These are phyloP conservation scores for Azorinus chamasolen DNA, from an alignment of 2,888 invertebrate species.

Conservation along the genomic window DNA sequence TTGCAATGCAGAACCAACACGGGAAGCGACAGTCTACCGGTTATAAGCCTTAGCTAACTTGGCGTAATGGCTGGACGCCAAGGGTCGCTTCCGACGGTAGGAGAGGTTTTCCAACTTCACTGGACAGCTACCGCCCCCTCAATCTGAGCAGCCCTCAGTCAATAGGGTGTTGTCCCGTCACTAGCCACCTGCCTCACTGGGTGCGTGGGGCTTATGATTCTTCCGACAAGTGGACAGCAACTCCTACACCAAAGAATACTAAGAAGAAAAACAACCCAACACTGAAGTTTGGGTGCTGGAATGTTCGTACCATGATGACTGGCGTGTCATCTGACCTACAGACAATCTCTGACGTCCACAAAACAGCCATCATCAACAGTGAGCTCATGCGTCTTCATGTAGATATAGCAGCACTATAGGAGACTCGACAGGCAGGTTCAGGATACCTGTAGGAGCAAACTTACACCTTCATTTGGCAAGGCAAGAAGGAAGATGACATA, in stretches of 20 bases:
- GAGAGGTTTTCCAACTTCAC: constrained; percentile 2
- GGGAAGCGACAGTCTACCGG: too few relatives aligned
- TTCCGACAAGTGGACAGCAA: too few relatives aligned
- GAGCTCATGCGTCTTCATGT: too few relatives aligned
- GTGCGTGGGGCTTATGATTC: constrained; percentile 1
- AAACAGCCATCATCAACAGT: constrained; percentile 19
- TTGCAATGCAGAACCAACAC: not conserved
- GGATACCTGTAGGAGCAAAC: too few relatives aligned
- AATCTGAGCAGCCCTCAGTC: constrained; percentile 26
- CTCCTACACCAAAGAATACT: constrained; percentile 8
- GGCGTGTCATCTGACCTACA: too few relatives aligned
- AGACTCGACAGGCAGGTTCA: constrained; percentile 10
- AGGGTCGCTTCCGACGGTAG: too few relatives aligned
- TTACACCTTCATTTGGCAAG: too few relatives aligned
- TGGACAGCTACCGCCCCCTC: too few relatives aligned
- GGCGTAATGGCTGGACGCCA: constrained; percentile 14
- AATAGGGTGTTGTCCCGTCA: constrained; percentile 16
- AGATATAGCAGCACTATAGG: constrained; percentile 7
- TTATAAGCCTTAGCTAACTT: constrained; percentile 14
- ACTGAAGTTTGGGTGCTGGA: constrained; percentile 6
- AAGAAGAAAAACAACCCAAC: constrained; percentile 5
- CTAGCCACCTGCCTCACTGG: too few relatives aligned
- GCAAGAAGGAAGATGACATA: too few relatives aligned
- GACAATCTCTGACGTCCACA: not conserved
- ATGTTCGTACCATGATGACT: constrained; percentile 9